Conservation (phyloP, 2,888 invertebrate species). For the Amphimallon solstitiale region DNA sequence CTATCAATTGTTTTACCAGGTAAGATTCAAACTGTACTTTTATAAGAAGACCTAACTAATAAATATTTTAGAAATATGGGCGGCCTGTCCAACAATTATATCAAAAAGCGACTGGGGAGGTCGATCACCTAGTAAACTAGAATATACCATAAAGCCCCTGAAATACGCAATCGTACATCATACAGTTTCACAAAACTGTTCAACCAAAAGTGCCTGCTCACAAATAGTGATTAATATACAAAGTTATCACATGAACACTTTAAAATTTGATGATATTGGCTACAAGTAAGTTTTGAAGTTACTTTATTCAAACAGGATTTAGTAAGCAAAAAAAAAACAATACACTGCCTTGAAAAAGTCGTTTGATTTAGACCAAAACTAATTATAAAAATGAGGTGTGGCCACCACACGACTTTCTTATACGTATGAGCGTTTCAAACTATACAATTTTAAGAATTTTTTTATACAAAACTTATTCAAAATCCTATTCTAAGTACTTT, state of each 20-base stretch:
- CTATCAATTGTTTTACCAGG: background rate
- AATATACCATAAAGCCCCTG: conserved; percentile 67
- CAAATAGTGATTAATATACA: conserved; percentile 63
- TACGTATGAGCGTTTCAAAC: no score
- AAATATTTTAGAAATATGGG: background rate
- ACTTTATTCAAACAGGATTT: no score
- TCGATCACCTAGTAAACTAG: conserved; percentile 61
- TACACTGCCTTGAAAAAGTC: no score
- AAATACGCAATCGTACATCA: conserved; percentile 68
- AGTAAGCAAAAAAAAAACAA: no score
- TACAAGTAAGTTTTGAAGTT: conserved; percentile 65
- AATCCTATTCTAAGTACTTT: no score
- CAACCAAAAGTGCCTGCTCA: conserved; percentile 62
- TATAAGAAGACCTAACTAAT: background rate
- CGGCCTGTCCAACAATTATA: conserved; percentile 66
- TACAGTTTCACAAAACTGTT: conserved; percentile 66
- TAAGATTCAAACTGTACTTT: background rate
- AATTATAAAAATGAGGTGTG: no score
- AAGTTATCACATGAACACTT: conserved; percentile 64
- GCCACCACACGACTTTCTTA: no score
- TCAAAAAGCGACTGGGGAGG: conserved; percentile 71
- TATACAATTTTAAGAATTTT: no score
- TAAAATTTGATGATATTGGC: conserved; percentile 68
- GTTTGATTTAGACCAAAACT: no score
- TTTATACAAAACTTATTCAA: no score